Base-by-base conservation (phyloP, 1,140 invertebrate species). In the Heliconius eleuchia region DNA sequence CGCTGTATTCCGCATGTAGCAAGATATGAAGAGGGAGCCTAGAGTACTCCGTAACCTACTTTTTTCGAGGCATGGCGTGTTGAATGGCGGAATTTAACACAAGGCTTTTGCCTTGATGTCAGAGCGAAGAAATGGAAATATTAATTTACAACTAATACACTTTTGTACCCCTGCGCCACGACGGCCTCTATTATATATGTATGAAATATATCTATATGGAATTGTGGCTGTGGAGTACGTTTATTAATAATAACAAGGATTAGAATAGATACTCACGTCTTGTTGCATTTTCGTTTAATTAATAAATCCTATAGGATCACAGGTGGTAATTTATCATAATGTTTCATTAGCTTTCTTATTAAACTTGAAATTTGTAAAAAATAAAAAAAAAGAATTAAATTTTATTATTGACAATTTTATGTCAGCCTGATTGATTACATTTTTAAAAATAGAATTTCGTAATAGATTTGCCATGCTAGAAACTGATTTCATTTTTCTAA, bases 361-460 rank as follows among this genome's bases (percentile, higher is more conserved):
- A 11, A 6, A 66, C 60, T 66, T 66, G 30, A 66, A 66, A 66
- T 66, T 66, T 66, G 60, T 66, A 30, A 66, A 57, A 66, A 16
- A 66, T 9, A 13, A 30, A 13, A 27, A 57, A n/a, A 27, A 30
- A 9, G 55, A 27, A 60, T 60, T 30, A 66, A 66, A 66, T 66
- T 66, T 30, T 16, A 30, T 66, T 30, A 66, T 13, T 66, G 60
- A 66, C 60, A 66, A 27, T 27, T 30, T 27, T 66, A 66, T 5
- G 60, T 66, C 60, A 30, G 13, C 5, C n/a, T 13, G 13, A 66
- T 16, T 66, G 13, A 66, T 30, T 13, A 30, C 60, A 66, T 30
- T 66, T 66, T 66, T 30, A 30, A 66, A 66, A 66, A 66, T 66
- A 66, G 60, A 66, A 66, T 30, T 66, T 30, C 3, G 11, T 30